Base-by-base conservation (phyloP, 2,888 invertebrate genomes). In the Pristionchus arcanus region DNA sequence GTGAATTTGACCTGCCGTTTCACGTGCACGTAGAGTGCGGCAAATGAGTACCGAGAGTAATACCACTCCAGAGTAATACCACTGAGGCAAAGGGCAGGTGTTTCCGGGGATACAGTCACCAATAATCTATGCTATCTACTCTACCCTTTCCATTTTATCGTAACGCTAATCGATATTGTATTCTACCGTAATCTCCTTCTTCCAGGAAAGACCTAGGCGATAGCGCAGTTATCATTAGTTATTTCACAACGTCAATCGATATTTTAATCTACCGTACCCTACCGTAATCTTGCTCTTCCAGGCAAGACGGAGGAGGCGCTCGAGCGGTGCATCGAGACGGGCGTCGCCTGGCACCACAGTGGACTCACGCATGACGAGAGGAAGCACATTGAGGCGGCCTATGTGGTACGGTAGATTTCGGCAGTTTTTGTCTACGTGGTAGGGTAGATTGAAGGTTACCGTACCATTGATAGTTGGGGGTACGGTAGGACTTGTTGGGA, bases 301-400 rank as follows among this genome's bases (percentile, higher is more conserved):
- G 83, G 83, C 28, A 83, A 83, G 83, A 83, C 34, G 5, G 87
- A 87, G 71, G 49, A 34, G 28, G 15, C 37, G 21, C 96, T 98
- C 92, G 95, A 96, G 66, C 96, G 96, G 89, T 97, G 97, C 1
- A 96, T 97, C 89, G 97, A 97, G 42, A 97, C 96, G 96, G 98
- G 98, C 2, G 96, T 99, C 42, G 98, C 97, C 19, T 98, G 97
- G 96, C 99, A 99, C 96, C 98, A 99, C 96, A 92, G 96, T 92
- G 96, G 98, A 0, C 96, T 99, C 81, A 98, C 97, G 5, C 96
- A 96, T 15, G 98, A 98, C 94, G 98, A 99, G 96, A 96, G 98
- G 55, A 96, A 96, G 91, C 96, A 97, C 88, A 96, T 98, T 28
- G 98, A 98, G 95, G 97, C 96, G 31, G 94, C 93, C 25, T 95